phyloP scores from a whole-genome alignment of 2,113 vertebrate genomes.

The Cromileptes altivelis region DNA sequence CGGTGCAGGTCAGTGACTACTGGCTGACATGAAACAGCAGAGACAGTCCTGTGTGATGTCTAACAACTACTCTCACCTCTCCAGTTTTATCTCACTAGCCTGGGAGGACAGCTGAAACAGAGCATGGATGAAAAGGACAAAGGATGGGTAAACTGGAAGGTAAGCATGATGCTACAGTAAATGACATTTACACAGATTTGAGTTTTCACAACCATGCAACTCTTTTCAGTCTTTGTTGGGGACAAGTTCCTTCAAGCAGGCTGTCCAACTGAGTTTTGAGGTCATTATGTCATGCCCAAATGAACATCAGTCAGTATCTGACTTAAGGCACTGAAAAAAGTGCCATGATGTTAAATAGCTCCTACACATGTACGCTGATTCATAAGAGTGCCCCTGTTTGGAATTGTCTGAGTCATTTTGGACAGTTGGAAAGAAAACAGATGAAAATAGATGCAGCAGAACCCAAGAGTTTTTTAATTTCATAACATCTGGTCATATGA shows the following conservation, averaged over 20 bases:
- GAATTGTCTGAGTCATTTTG: no score
- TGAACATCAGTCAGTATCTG: no score
- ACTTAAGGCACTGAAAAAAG: no score
- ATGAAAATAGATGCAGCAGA: no score
- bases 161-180: constrained; percentile 58
- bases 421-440: no score
- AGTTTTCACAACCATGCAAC: neutral
- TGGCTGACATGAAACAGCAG: neutral
- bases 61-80: neutral
- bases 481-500: no score
- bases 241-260: neutral
- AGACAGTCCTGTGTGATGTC: neutral
- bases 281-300: no score
- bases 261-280: neutral
- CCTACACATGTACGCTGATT: no score
- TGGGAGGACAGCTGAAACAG: constrained; percentile 93
- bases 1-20: constrained; percentile 89
- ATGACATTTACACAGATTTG: neutral
- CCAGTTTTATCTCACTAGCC: constrained; percentile 95
- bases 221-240: no score
- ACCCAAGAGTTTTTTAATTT: no score
- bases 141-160: constrained; percentile 99
- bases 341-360: no score
- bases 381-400: no score
- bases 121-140: constrained; percentile 97